These are phyloP conservation scores for Condylostylus longicornis DNA, from an alignment of 1,140 invertebrate genomes.

Conservation along the genomic window DNA sequence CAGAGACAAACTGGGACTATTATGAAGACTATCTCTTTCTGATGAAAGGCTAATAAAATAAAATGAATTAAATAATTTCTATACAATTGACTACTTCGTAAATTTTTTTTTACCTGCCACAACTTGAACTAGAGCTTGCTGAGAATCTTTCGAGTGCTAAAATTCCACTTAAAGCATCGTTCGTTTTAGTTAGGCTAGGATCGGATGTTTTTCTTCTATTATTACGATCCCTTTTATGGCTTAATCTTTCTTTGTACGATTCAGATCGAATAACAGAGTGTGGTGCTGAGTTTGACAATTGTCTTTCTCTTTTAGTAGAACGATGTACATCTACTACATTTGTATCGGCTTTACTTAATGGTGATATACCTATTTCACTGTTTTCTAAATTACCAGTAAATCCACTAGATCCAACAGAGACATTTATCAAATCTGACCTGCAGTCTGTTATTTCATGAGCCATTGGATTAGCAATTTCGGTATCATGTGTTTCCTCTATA, in stretches of 20 bases:
- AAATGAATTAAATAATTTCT: constrained; percentile 3
- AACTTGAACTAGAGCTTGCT: too few relatives aligned
- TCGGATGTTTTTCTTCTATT: constrained; percentile 58
- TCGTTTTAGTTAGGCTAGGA: constrained; percentile 48
- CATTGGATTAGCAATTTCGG: constrained; percentile 23
- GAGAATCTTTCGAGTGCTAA: too few relatives aligned
- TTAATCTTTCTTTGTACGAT: constrained; percentile 32
- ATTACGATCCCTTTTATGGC: constrained; percentile 45
- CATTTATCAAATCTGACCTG: constrained; percentile 21
- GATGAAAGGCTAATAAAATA: constrained; percentile 32
- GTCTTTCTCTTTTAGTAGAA: constrained; percentile 2
- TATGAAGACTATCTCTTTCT: constrained; percentile 36
- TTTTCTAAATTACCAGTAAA: constrained; percentile 22
- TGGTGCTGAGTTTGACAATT: constrained; percentile 15
- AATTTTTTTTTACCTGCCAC: too few relatives aligned
- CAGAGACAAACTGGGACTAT: constrained; percentile 39
- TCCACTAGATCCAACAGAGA: constrained; percentile 25
- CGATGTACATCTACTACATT: constrained; percentile 12
- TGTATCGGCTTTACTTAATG: constrained; percentile 17
- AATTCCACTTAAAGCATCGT: too few relatives aligned
- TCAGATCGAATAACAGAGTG: constrained; percentile 31
- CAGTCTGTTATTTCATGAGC: constrained; percentile 29
- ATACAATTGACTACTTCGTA: too few relatives aligned
- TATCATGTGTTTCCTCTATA: too few relatives aligned
- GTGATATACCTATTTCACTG: constrained; percentile 18